These are phyloP conservation scores for Prionailurus viverrinus DNA, from an alignment of 2,113 vertebrate genomes.

Conservation along the genomic window DNA sequence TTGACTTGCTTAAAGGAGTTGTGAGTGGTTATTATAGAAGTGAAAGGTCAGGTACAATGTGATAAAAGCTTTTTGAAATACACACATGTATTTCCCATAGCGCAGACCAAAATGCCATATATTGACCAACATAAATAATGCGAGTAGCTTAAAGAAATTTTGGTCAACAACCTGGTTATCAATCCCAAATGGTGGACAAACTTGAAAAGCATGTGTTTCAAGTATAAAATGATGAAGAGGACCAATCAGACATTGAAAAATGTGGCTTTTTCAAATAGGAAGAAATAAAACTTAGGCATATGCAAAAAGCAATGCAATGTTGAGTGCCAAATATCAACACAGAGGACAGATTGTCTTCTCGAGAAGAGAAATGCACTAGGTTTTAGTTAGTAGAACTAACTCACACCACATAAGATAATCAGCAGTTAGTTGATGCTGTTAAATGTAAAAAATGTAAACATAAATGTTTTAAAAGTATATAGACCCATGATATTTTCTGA, in stretches of 20 bases:
- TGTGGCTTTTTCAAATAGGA: neutral
- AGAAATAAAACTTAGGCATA: neutral
- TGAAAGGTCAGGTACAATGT: conserved; percentile 69
- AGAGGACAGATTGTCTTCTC: neutral
- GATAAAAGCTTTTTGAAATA: conserved; percentile 74
- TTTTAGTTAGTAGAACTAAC: neutral
- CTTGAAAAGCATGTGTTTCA: conserved; percentile 12
- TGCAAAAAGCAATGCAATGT: neutral
- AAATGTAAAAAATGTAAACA: neutral
- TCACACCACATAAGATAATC: neutral
- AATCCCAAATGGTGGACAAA: neutral
- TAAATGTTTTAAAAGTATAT: neutral
- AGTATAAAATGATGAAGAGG: neutral
- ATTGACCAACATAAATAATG: conserved; percentile 59
- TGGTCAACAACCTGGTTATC: conserved; percentile 19
- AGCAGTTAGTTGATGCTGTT: neutral
- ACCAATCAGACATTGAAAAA: neutral
- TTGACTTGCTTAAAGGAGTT: conserved; percentile 36
- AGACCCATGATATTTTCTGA: neutral
- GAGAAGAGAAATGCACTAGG: neutral
- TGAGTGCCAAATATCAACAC: neutral
- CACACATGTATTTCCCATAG: conserved; percentile 33
- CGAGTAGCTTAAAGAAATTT: conserved; percentile 11
- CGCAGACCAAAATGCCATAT: neutral
- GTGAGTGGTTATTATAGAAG: conserved; percentile 14